phyloP scores from a whole-genome alignment of 1,140 invertebrate genomes.

The Macrocentrus cingulum region DNA sequence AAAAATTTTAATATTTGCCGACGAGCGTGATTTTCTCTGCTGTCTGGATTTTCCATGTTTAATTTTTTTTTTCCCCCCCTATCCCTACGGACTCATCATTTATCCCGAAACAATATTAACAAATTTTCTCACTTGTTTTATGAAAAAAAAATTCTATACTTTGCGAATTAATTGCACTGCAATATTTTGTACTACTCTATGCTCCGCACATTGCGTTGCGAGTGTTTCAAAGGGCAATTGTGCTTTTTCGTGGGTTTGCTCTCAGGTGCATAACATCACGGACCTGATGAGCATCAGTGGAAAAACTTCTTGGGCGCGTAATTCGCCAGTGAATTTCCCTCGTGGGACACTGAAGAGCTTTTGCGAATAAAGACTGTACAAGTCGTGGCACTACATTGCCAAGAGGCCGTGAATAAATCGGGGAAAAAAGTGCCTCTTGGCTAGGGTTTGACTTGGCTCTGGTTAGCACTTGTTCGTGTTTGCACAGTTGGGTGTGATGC shows the following conservation, averaged over 20 bases:
- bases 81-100: no score
- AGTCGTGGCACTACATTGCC: slow-evolving; percentile 16
- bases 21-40: no score
- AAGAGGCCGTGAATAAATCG: slow-evolving; percentile 32
- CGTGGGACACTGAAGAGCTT: slow-evolving; percentile 21
- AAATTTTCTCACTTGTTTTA: not conserved
- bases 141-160: no score
- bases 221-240: no score
- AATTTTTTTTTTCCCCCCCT: no score
- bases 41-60: no score
- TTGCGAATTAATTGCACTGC: no score
- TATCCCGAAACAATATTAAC: not conserved
- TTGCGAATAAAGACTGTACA: slow-evolving; percentile 14
- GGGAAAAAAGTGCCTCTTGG: slow-evolving; percentile 26
- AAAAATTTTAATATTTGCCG: no score
- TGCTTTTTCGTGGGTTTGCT: no score
- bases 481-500: not conserved
- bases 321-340: slow-evolving; percentile 32
- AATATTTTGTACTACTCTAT: no score
- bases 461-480: not conserved
- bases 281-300: slow-evolving; percentile 19
- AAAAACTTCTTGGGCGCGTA: slow-evolving; percentile 20
- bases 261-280: no score
- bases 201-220: no score
- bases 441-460: slow-evolving; percentile 12